phyloP scores from a whole-genome alignment of 2,113 vertebrate species.

The Furnarius figulus region DNA sequence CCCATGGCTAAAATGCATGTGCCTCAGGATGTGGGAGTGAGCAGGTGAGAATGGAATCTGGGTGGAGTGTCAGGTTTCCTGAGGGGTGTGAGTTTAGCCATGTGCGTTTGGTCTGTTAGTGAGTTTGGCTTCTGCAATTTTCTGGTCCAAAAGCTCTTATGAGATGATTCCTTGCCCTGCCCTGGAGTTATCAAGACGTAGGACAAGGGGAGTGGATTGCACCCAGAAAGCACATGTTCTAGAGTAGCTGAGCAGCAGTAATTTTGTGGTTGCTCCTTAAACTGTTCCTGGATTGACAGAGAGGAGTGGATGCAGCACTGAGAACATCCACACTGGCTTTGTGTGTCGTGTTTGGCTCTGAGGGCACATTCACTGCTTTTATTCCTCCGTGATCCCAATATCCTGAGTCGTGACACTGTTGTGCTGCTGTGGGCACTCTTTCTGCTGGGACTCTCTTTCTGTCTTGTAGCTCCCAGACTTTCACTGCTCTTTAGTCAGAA shows the following conservation, averaged over 20 bases:
- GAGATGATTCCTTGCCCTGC: background rate
- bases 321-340: background rate
- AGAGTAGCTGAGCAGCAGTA: background rate
- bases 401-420: background rate
- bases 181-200: background rate
- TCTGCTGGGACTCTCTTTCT: background rate
- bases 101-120: background rate
- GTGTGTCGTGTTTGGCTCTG: background rate
- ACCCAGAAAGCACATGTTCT: background rate
- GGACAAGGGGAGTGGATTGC: background rate
- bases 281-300: fast-evolving
- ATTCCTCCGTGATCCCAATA: background rate
- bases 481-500: background rate
- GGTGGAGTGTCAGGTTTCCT: background rate
- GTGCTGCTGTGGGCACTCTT: background rate
- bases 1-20: fast-evolving
- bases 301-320: background rate
- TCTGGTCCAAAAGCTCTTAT: background rate
- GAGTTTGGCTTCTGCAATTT: background rate
- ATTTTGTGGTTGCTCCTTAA: background rate
- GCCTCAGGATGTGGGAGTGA: fast-evolving
- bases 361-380: background rate
- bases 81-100: background rate
- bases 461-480: fast-evolving
- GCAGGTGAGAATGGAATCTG: background rate